These are phyloP conservation scores for Sus cebifrons DNA, from an alignment of 2,797 vertebrate species.

Conservation along the genomic window DNA sequence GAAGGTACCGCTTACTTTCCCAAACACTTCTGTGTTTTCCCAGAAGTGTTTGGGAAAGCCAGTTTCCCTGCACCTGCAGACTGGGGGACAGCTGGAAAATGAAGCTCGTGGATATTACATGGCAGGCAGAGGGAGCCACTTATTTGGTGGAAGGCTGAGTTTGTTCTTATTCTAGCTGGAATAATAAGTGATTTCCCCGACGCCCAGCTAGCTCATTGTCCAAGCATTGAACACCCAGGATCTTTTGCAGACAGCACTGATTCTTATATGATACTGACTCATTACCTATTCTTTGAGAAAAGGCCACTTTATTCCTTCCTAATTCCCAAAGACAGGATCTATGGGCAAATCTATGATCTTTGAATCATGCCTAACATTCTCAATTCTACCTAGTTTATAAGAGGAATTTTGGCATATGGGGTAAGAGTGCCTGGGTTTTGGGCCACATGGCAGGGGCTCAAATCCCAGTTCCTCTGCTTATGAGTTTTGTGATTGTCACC, in stretches of 20 bases:
- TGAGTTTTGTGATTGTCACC: neutral
- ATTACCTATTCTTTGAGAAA: neutral
- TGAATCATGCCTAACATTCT: neutral
- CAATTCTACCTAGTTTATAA: neutral
- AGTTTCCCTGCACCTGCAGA: neutral
- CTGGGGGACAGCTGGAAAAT: neutral
- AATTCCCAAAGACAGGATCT: neutral
- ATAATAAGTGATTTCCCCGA: neutral
- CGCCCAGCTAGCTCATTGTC: neutral
- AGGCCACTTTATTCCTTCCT: constrained; percentile 5
- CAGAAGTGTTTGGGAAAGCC: neutral
- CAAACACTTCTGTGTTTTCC: too few species aligned
- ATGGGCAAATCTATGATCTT: neutral
- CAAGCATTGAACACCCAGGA: neutral
- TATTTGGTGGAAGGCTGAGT: neutral
- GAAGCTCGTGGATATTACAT: too few species aligned
- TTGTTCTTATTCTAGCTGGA: neutral
- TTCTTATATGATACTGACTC: neutral
- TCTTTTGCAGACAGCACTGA: neutral
- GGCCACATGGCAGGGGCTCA: neutral
- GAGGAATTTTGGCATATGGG: neutral
- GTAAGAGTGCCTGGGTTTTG: neutral
- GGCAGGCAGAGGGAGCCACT: neutral
- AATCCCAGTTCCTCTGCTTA: neutral
- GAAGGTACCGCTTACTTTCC: neutral